Percentiles rank a stretch among this genome's conserved stretches.
phyloP scores from a whole-genome alignment of 2,797 vertebrate species.

The Nyctibius grandis region DNA sequence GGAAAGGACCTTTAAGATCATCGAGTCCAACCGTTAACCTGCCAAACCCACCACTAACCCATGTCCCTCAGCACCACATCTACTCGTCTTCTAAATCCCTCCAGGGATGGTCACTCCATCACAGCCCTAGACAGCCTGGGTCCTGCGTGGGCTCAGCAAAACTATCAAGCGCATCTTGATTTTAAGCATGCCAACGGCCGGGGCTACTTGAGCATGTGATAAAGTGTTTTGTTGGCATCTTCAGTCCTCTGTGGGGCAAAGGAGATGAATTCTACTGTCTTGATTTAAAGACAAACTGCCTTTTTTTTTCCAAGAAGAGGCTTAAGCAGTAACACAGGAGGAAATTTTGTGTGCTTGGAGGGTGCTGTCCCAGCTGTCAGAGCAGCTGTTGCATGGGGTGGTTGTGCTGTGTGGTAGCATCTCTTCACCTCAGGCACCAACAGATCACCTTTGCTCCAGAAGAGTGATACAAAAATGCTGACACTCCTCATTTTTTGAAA shows the following conservation, averaged over 20 bases:
- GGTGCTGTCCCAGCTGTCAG: background rate
- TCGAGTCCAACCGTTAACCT: too few relatives aligned
- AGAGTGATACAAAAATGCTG: background rate
- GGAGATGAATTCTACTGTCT: background rate
- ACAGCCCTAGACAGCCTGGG: too few relatives aligned
- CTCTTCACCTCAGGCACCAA: background rate
- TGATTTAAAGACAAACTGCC: background rate
- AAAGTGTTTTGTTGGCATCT: background rate
- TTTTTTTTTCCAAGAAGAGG: background rate
- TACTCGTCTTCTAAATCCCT: too few relatives aligned
- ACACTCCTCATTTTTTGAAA: background rate
- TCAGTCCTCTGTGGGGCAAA: fast-evolving
- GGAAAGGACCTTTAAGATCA: too few relatives aligned
- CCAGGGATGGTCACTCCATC: too few relatives aligned
- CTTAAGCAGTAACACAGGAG: background rate
- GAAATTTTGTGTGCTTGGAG: background rate
- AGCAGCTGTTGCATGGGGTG: background rate
- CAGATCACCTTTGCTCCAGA: background rate
- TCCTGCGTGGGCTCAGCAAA: background rate
- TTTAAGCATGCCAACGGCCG: background rate
- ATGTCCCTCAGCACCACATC: too few relatives aligned
- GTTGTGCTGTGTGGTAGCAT: background rate
- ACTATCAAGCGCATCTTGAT: background rate
- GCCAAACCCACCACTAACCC: too few relatives aligned
- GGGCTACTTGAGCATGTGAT: background rate